Evolutionary conservation across 2,797 vertebrate species (phyloP).

Genomic region (Syndactyla subalaris): DNA sequence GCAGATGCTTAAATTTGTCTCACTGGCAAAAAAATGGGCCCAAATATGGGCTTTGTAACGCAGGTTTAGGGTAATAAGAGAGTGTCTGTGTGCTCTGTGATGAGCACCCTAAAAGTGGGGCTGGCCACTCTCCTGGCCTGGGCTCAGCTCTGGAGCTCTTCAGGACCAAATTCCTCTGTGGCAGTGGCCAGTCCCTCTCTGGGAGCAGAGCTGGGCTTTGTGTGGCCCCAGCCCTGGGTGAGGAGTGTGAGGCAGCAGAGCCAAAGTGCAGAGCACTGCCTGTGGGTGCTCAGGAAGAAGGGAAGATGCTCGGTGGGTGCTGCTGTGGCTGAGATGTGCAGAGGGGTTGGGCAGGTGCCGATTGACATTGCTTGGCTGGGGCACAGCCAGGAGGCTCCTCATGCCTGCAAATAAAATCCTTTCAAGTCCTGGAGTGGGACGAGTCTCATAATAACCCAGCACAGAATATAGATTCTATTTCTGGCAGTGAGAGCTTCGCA

Average conservation of each 20-base stretch:
- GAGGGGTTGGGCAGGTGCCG: not conserved
- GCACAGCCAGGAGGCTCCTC: not conserved
- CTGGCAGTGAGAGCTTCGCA: not conserved
- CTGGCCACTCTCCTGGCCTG: not conserved
- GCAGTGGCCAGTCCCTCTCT: not conserved
- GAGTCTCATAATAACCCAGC: not conserved
- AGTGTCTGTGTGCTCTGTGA: not conserved
- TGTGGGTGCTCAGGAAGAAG: not conserved
- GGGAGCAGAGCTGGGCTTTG: not conserved
- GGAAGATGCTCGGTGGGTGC: not conserved
- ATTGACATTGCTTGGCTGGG: not conserved
- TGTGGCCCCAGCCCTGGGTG: not conserved
- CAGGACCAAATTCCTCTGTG: accelerated
- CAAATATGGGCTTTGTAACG: not conserved
- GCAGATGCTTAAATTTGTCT: not conserved
- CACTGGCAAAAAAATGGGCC: not conserved
- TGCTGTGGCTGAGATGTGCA: not conserved
- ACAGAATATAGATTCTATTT: not conserved
- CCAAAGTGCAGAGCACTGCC: not conserved
- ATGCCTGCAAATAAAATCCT: not conserved
- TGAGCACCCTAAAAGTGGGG: not conserved
- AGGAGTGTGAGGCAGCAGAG: not conserved
- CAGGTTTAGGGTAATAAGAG: not conserved
- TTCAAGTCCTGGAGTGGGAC: not conserved
- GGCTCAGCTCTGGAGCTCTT: not conserved